These are phyloP conservation scores for Pygmarrhopalites habei DNA, from an alignment of 1,140 invertebrate species.

Conservation along the genomic window DNA sequence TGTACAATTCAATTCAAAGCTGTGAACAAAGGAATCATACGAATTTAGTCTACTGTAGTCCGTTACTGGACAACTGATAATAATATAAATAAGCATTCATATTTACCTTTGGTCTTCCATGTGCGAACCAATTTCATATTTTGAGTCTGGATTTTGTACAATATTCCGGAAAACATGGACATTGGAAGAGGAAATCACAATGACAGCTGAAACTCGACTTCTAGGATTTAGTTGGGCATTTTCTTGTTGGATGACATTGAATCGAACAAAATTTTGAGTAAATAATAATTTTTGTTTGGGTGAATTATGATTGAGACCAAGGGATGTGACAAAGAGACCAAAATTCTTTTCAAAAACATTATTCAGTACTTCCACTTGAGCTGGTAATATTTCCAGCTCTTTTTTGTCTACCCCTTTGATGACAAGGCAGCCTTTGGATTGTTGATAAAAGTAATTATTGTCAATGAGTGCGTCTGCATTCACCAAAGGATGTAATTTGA, in stretches of 20 bases:
- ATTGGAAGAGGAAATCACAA: constrained; percentile 85
- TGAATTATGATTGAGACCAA: constrained; percentile 73
- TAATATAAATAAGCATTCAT: no score
- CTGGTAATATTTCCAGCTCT: constrained; percentile 58
- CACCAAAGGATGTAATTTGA: constrained; percentile 74
- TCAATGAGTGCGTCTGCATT: constrained; percentile 72
- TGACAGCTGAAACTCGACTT: constrained; percentile 77
- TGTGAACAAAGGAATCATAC: no score
- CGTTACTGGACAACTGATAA: no score
- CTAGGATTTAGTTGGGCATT: constrained; percentile 78
- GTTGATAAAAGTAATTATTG: constrained; percentile 77
- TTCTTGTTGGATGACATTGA: constrained; percentile 71
- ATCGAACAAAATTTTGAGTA: constrained; percentile 76
- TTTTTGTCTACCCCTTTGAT: constrained; percentile 76
- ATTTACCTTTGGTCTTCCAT: no score
- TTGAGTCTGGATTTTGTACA: constrained; percentile 80
- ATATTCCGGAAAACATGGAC: constrained; percentile 84
- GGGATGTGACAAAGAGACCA: constrained; percentile 76
- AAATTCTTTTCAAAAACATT: constrained; percentile 83
- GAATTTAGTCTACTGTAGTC: no score
- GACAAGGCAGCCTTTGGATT: constrained; percentile 72
- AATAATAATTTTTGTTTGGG: constrained; percentile 71
- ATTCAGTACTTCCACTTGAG: constrained; percentile 67
- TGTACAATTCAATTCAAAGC: constrained; percentile 84
- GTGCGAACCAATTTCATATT: constrained; percentile 91